phyloP scores from a whole-genome alignment of 2,113 vertebrate genomes.

The Macquaria australasica region DNA sequence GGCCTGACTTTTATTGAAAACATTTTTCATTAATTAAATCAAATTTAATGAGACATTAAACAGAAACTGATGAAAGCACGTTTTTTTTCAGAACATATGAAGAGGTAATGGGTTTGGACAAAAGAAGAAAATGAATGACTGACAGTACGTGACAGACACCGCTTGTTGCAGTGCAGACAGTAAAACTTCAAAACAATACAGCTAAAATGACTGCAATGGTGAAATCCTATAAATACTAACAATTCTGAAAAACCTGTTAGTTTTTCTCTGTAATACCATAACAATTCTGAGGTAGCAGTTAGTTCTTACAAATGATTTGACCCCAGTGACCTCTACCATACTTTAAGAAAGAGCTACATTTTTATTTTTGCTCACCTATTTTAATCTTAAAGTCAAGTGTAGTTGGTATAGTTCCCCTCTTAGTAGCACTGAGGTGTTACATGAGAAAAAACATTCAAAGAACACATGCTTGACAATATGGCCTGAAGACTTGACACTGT shows the following conservation, averaged over 20 bases:
- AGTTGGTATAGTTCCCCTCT: not conserved
- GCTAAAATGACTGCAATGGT: too few relatives aligned
- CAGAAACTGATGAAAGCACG: not conserved
- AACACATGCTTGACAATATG: not conserved
- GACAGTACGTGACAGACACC: too few relatives aligned
- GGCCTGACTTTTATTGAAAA: not conserved
- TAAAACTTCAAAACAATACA: too few relatives aligned
- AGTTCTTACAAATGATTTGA: not conserved
- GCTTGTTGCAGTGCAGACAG: too few relatives aligned
- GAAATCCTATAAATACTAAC: not conserved
- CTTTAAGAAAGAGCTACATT: not conserved
- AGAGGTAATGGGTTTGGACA: not conserved
- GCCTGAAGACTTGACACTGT: not conserved
- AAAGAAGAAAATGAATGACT: not conserved
- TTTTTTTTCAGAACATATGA: conserved; percentile 40
- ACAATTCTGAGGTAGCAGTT: not conserved
- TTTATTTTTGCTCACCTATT: not conserved
- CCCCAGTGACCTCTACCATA: not conserved
- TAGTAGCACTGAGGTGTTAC: not conserved
- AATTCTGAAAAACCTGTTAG: not conserved
- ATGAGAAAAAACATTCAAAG: not conserved
- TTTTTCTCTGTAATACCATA: not conserved
- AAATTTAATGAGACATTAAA: not conserved
- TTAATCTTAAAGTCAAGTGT: not conserved
- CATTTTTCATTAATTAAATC: conserved; percentile 1